Percentiles rank a stretch among this genome's conserved stretches.
phyloP scores from a whole-genome alignment of 2,797 vertebrate genomes.

The Myripristis jacobus region DNA sequence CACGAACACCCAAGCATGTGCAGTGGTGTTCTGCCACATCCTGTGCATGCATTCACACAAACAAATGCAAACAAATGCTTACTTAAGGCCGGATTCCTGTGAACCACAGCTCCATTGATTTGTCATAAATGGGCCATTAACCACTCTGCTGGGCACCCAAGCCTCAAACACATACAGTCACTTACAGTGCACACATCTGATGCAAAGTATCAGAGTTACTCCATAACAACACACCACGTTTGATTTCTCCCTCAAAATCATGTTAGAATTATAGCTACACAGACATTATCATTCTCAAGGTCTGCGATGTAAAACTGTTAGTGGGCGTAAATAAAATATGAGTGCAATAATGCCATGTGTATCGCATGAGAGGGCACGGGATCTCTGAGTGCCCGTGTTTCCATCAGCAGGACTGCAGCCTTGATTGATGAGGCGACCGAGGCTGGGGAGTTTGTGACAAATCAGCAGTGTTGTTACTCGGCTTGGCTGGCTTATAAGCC shows the following conservation, averaged over 20 bases:
- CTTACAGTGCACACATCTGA: slow-evolving; percentile 25
- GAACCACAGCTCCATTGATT: slow-evolving; percentile 59
- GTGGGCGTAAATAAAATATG: slow-evolving; percentile 73
- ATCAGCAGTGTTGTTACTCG: slow-evolving; percentile 74
- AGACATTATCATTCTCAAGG: slow-evolving; percentile 71
- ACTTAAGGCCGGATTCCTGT: slow-evolving; percentile 31
- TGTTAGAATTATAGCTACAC: slow-evolving; percentile 70
- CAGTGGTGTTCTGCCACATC: slow-evolving; percentile 2
- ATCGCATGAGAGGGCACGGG: slow-evolving; percentile 66
- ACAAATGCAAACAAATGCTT: neutral
- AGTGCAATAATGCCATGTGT: slow-evolving; percentile 72
- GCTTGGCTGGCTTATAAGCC: slow-evolving; percentile 47
- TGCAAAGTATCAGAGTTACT: slow-evolving; percentile 46
- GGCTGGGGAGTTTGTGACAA: slow-evolving; percentile 73
- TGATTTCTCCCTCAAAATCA: slow-evolving; percentile 65
- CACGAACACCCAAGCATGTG: slow-evolving; percentile 1
- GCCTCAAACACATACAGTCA: slow-evolving; percentile 10
- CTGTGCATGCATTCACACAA: neutral
- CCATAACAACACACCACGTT: slow-evolving; percentile 41
- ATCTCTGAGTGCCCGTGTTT: slow-evolving; percentile 76
- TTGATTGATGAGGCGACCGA: slow-evolving; percentile 82
- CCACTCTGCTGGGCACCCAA: slow-evolving; percentile 39
- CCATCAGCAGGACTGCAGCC: slow-evolving; percentile 73
- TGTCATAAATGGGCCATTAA: slow-evolving; percentile 55
- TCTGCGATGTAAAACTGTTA: slow-evolving; percentile 73